Evolutionary conservation across 2,888 invertebrate genomes (phyloP), one percentile per base, ranked within the genome.

Genomic region (Choreutis nemorana): DNA sequence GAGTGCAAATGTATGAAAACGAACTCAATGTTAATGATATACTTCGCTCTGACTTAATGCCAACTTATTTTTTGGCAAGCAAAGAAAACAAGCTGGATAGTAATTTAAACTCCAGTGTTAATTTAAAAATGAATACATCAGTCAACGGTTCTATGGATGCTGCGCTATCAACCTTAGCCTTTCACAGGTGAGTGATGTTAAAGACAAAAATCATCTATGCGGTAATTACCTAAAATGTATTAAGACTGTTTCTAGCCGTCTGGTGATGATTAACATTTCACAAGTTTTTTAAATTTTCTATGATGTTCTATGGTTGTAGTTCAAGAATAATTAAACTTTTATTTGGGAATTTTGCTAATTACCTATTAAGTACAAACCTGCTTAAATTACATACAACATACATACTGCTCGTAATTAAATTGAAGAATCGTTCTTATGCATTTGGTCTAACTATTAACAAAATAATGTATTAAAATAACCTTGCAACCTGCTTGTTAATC

Each of bases 21-120:
- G 75, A 72, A 26, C 50, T 82, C 15, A 77, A 87, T 58, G 63
- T 87, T 4, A 80, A 88, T 37, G 88, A 89, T 58, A 86, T 89
- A 47, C 62, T 89, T 13, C 81, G 86, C 8, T 81, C 79, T n/a
- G 85, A 87, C 60, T 73, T 86, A 26, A 84, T 89, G 82, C 89
- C 89, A 0, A 83, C 84, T 1, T 83, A 81, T 38, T 67, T 89
- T 34, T 73, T 89, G 30, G 58, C 81, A 33, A 23, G 11, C 10
- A 61, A 77, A 11, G 75, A 68, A 31, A 57, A 54, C 15, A 39
- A 44, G 14, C 31, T 44, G n/a, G 45, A 35, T 28, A 30, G 44
- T 1, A 57, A 49, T 28, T 11, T 8, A 23, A 41, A 42, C 14
- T 30, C 33, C 7, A 48, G 48, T 14, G 38, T 37, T 29, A 42